Base-by-base conservation (phyloP, 2,113 vertebrate genomes). In the Nanorana parkeri region DNA sequence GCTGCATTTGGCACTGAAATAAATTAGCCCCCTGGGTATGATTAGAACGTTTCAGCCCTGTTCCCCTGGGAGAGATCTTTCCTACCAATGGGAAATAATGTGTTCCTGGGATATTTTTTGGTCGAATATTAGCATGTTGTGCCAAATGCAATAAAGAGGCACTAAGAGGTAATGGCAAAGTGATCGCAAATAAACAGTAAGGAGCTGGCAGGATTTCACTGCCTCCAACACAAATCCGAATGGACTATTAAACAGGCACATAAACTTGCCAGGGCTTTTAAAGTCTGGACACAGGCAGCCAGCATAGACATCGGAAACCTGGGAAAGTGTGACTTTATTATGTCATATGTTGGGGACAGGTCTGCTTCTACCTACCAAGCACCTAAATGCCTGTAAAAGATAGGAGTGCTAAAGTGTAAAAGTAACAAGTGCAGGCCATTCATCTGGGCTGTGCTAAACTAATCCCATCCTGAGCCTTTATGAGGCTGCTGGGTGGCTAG, bases 221-320 rank as follows among this genome's bases (percentile, higher is more conserved):
- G 77, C 86, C 89, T 85, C 84, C 90, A 91, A 87, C 85, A 88
- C 87, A 88, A 84, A 86, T 88, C 83, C 81, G 85, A 69, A 78
- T 85, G 81, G 86, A 84, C 85, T 29, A 84, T 89, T 89, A 87
- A 91, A 88, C 81, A 83, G 88, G 86, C 89, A 88, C 88, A 88
- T 88, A 87, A 90, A 89, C n/a, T 84, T 32, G 63, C 84, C 86
- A 64, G 79, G 74, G 84, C 84, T 86, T 89, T 86, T 88, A 85
- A 83, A 84, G 77, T 85, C 80, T 81, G 73, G 64, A 71, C 85
- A 88, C 83, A 88, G 83, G 85, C 88, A 75, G 77, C 78, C 66
- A 77, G 84, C 84, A 58, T 56, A 80, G 65, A 71, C 85, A 79
- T 85, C 84, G 89, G 87, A 84, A 88, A 87, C 83, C 77, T 81